Base-by-base conservation (phyloP, 2,888 invertebrate species). In the Neria commutata region DNA sequence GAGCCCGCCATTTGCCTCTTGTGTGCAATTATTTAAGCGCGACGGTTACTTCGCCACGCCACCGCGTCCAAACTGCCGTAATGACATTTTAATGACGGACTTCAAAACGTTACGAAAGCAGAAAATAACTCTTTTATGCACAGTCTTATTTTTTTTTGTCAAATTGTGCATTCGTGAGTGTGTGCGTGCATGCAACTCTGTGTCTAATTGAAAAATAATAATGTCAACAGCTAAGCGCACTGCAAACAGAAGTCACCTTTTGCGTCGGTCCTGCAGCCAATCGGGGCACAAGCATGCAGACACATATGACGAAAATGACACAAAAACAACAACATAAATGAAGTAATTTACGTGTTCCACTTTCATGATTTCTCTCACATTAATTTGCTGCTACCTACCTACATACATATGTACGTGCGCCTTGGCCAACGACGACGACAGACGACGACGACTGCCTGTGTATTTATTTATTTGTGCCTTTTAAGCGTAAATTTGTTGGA, bases 11-110 rank as follows among this genome's bases (percentile, higher is more conserved):
- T n/a, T n/a, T n/a, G n/a, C n/a, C n/a, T n/a, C n/a, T n/a, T n/a
- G n/a, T n/a, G n/a, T n/a, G n/a, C n/a, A n/a, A n/a, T 29, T 29
- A 29, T 29, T 29, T 8, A 11, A 5, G 6, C 29, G 11, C 29
- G 29, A 29, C 29, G 5, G 29, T 11, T 29, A 5, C 11, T 8
- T 11, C 11, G 29, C 11, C 11, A 62, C 47, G 14, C 2, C 11
- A n/a, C n/a, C n/a, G n/a, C n/a, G 6, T 37, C 37, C 37, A 37
- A n/a, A 24, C 14, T 14, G 14, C n/a, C 14, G 26, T 49, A 49
- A 49, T 49, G 49, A 49, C 49, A 49, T 49, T 49, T 49, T 49
- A 49, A 49, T 49, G 49, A 49, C 26, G 29, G 33, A 29, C 6
- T 47, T 47, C 6, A 25, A 24, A 47, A 14, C 21, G 19, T 21